phyloP scores from a whole-genome alignment of 2,888 invertebrate species.

The Monoplex corrugatus region DNA sequence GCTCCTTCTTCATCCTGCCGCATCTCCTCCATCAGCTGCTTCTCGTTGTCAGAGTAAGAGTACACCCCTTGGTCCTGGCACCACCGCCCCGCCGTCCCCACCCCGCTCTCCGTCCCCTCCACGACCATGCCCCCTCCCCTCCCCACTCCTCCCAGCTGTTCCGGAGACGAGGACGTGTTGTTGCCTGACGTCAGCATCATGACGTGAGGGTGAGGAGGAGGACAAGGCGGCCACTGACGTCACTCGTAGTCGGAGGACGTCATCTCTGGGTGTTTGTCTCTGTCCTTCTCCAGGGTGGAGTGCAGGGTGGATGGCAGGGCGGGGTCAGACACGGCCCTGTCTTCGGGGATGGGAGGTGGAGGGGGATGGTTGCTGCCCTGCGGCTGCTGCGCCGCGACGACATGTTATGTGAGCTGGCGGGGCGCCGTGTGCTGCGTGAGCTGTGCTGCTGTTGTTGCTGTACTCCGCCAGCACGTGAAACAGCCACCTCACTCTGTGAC shows the following conservation, averaged over 20 bases:
- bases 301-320: not conserved
- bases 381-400: no score
- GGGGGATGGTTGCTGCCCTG: not conserved
- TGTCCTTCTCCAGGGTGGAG: not conserved
- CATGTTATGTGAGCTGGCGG: not conserved
- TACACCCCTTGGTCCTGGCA: constrained; percentile 44
- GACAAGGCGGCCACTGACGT: constrained; percentile 10
- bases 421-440: no score
- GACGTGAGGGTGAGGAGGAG: not conserved
- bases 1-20: constrained; percentile 77
- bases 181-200: not conserved
- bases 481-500: no score
- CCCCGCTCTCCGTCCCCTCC: not conserved
- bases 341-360: not conserved
- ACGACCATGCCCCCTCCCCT: not conserved
- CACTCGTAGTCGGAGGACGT: constrained; percentile 51
- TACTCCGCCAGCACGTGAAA: no score
- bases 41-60: constrained; percentile 79
- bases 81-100: not conserved
- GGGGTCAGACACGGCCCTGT: not conserved
- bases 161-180: not conserved
- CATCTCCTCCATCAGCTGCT: constrained; percentile 79
- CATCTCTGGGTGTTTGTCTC: constrained; percentile 51
- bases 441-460: no score
- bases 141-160: not conserved